Conservation (phyloP, 2,113 vertebrate genomes). For the Elephantulus edwardii region DNA sequence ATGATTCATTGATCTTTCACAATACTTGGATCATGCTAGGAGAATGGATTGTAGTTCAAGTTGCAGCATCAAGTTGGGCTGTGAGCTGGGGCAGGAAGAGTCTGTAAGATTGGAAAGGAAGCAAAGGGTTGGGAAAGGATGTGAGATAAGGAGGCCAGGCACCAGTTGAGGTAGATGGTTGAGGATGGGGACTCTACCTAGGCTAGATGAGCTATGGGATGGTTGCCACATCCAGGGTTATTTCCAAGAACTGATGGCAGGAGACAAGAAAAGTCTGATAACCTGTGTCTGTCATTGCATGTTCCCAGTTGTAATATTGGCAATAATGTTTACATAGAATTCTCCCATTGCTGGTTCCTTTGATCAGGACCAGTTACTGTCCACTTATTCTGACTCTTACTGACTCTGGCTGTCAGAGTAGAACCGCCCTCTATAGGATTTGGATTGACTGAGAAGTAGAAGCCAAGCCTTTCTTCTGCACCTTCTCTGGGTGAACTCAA, state of each 20-base stretch:
- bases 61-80: background rate
- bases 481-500: background rate
- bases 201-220: no score
- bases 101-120: slow-evolving; percentile 2
- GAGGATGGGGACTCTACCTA: background rate
- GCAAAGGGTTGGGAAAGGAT: background rate
- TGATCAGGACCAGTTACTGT: background rate
- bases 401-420: background rate
- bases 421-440: background rate
- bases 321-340: background rate
- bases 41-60: background rate
- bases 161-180: background rate
- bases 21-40: background rate
- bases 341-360: background rate
- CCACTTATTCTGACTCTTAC: background rate
- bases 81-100: background rate
- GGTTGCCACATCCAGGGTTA: background rate
- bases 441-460: background rate
- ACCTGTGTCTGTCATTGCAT: background rate
- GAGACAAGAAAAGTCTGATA: background rate
- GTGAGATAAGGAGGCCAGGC: background rate
- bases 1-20: background rate
- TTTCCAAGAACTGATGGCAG: background rate
- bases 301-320: background rate
- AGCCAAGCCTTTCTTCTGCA: background rate